phyloP scores from a whole-genome alignment of 2,113 vertebrate genomes.

The Paedocypris sp. region DNA sequence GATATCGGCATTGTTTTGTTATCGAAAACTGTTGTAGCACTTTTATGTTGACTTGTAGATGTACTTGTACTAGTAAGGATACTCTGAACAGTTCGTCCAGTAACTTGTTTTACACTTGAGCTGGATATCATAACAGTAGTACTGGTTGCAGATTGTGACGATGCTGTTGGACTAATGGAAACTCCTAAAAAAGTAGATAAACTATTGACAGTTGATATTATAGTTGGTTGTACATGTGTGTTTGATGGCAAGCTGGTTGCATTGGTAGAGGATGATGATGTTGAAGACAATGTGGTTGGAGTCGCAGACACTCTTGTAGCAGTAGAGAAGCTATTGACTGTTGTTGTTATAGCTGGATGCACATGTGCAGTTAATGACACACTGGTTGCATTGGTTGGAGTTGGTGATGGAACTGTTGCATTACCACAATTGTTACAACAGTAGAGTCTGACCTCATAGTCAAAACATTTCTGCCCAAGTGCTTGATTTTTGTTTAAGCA shows the following conservation, averaged over 20 bases:
- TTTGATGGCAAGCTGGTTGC: background rate
- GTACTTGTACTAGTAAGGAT: background rate
- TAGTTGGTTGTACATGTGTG: background rate
- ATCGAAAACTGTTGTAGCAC: too few relatives aligned
- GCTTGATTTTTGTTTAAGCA: constrained; percentile 38
- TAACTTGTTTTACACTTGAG: background rate
- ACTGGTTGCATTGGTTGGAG: background rate
- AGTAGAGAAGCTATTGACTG: background rate
- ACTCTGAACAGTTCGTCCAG: background rate
- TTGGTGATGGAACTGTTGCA: background rate
- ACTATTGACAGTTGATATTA: background rate
- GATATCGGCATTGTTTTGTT: too few relatives aligned
- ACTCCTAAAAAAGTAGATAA: background rate
- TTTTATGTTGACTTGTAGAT: background rate
- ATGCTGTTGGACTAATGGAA: background rate
- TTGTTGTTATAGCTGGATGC: background rate
- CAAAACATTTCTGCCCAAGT: constrained; percentile 31
- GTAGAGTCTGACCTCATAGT: constrained; percentile 22
- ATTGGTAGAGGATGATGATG: background rate
- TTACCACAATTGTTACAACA: constrained; percentile 7
- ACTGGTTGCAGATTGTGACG: background rate
- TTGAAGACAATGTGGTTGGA: background rate
- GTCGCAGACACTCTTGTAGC: background rate
- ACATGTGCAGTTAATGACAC: background rate
- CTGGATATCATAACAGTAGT: background rate